These are phyloP conservation scores for Malurus elegans DNA, from an alignment of 2,113 vertebrate species.

Conservation along the genomic window DNA sequence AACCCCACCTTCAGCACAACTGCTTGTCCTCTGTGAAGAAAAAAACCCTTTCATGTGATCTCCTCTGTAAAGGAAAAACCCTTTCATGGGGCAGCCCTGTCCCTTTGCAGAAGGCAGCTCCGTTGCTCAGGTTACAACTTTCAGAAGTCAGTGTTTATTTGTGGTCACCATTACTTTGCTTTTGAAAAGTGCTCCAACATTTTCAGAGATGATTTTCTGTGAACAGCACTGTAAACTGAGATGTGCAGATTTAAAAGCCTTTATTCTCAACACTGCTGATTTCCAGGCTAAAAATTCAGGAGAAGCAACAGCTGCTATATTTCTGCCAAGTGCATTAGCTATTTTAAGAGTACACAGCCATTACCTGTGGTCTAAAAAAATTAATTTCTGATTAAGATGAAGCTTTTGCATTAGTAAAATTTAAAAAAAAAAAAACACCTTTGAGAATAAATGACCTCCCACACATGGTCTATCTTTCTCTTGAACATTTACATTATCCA, in stretches of 20 bases:
- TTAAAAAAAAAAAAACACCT: accelerated
- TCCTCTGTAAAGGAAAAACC: neutral
- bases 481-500: neutral
- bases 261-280: neutral
- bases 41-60: neutral
- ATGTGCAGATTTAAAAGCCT: neutral
- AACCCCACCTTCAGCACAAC: neutral
- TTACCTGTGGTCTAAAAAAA: neutral
- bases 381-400: neutral
- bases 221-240: neutral
- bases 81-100: neutral
- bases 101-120: neutral
- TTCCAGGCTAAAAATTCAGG: neutral
- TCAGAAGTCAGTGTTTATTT: neutral
- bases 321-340: neutral
- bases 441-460: neutral
- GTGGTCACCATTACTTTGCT: neutral
- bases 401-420: neutral
- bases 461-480: neutral
- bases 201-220: neutral
- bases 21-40: neutral
- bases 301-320: neutral
- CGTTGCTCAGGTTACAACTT: neutral
- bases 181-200: neutral
- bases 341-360: neutral